Percentiles rank a stretch among this genome's conserved stretches.
Evolutionary conservation across 2,888 invertebrate species (phyloP).

Genomic region (Invenusta paracnida): DNA sequence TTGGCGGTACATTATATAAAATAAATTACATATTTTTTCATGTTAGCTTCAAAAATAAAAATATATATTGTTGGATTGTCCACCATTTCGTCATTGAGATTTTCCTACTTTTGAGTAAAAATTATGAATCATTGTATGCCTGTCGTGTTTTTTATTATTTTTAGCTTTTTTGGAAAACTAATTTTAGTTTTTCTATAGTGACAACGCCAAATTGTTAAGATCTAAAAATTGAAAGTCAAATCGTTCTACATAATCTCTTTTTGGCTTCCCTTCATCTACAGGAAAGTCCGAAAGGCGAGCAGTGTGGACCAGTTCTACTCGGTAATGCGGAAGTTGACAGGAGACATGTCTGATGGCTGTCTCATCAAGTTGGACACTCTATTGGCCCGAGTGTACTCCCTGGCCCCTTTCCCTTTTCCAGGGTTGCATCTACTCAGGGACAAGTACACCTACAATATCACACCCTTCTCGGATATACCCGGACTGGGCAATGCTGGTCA

Average conservation of each 20-base stretch:
- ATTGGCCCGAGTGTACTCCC: conserved; percentile 73
- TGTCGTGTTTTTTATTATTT: too few species aligned
- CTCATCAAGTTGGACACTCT: conserved; percentile 67
- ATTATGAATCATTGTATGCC: too few species aligned
- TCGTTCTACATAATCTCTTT: too few species aligned
- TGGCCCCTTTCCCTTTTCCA: conserved; percentile 75
- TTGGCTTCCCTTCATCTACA: conserved; percentile 48
- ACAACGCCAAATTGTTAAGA: background rate
- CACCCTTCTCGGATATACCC: conserved; percentile 67
- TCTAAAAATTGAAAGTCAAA: too few species aligned
- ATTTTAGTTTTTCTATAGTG: too few species aligned
- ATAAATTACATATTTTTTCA: too few species aligned
- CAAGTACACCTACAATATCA: conserved; percentile 82
- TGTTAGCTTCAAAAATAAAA: too few species aligned
- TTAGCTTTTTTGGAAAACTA: too few species aligned
- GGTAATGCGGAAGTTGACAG: conserved; percentile 87
- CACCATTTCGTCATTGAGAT: too few species aligned
- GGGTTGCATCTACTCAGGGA: conserved; percentile 80
- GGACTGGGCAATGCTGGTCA: background rate
- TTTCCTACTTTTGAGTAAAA: too few species aligned
- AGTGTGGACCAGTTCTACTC: conserved; percentile 95
- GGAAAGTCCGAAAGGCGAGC: conserved; percentile 71
- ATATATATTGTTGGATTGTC: too few species aligned
- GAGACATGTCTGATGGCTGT: conserved; percentile 70
- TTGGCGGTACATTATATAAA: too few species aligned